phyloP scores from a whole-genome alignment of 2,888 invertebrate species.

The Drosophila pseudotalamancana region DNA sequence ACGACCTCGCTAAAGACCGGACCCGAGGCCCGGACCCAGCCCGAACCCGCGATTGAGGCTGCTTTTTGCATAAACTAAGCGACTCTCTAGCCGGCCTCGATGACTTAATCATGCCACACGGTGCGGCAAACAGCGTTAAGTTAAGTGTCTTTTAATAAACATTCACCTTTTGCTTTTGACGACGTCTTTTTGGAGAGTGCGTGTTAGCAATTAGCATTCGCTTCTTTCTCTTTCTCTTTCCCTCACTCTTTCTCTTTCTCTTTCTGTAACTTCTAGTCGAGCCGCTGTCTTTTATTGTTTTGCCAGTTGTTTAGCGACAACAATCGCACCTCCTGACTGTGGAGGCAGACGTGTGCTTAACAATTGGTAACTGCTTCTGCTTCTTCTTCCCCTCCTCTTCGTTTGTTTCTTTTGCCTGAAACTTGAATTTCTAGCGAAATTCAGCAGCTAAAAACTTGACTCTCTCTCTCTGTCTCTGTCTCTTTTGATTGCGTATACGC shows the following conservation, averaged over 20 bases:
- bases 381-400: conserved; percentile 1
- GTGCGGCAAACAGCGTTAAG: conserved; percentile 6
- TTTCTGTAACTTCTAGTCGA: conserved; percentile 18
- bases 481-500: conserved; percentile 75
- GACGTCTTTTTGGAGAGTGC: conserved; percentile 57
- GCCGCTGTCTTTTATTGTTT: conserved; percentile 18
- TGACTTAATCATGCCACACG: conserved; percentile 70
- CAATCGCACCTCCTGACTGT: conserved; percentile 67
- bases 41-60: conserved; percentile 36
- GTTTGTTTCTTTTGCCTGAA: conserved; percentile 22
- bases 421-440: conserved; percentile 62
- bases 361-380: conserved; percentile 31
- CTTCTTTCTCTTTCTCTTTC: conserved; percentile 32
- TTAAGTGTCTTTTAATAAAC: conserved; percentile 39
- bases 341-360: conserved; percentile 75
- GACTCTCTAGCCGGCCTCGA: conserved; percentile 37
- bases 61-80: conserved; percentile 47
- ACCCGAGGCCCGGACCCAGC: conserved; percentile 27
- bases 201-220: conserved; percentile 70
- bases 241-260: background rate
- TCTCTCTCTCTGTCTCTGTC: too few relatives aligned
- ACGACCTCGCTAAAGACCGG: conserved; percentile 67
- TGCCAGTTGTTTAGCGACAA: conserved; percentile 57
- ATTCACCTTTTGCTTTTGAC: conserved; percentile 79
- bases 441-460: conserved; percentile 33